Evolutionary conservation across 1,140 invertebrate genomes (phyloP).

Genomic region (Trachelipus rathkii): DNA sequence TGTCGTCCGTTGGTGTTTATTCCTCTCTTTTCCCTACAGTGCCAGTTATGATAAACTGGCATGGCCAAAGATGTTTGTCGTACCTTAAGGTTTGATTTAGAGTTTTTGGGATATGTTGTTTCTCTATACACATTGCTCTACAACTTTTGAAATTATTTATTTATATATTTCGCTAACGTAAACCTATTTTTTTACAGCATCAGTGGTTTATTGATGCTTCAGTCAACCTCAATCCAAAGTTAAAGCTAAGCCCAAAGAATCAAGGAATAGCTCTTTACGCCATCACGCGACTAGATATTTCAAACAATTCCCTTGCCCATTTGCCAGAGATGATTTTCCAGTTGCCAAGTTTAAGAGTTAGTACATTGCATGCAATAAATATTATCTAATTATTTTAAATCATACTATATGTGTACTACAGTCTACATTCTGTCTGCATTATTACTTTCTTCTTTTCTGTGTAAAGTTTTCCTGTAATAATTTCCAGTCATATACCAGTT

Average conservation of each 20-base stretch:
- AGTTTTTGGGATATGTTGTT: not conserved
- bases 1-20: slow-evolving; percentile 40
- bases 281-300: slow-evolving; percentile 90
- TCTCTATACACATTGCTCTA: not conserved
- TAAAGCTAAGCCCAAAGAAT: slow-evolving; percentile 66
- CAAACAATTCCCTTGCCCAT: slow-evolving; percentile 76
- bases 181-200: slow-evolving; percentile 52
- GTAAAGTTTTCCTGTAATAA: too few relatives aligned
- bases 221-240: slow-evolving; percentile 73
- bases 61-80: slow-evolving; percentile 69
- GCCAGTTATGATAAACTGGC: slow-evolving; percentile 92
- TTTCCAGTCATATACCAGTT: too few relatives aligned
- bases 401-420: too few relatives aligned
- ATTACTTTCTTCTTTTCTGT: too few relatives aligned
- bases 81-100: slow-evolving; percentile 33
- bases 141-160: too few relatives aligned
- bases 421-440: too few relatives aligned
- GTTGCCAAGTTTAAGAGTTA: slow-evolving; percentile 60
- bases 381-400: too few relatives aligned
- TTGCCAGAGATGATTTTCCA: slow-evolving; percentile 79
- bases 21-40: slow-evolving; percentile 73
- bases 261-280: slow-evolving; percentile 73
- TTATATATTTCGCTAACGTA: not conserved
- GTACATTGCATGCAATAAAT: not conserved
- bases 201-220: slow-evolving; percentile 82